Conservation (phyloP, 2,888 invertebrate genomes). For the Rhynchonema sp. region DNA sequence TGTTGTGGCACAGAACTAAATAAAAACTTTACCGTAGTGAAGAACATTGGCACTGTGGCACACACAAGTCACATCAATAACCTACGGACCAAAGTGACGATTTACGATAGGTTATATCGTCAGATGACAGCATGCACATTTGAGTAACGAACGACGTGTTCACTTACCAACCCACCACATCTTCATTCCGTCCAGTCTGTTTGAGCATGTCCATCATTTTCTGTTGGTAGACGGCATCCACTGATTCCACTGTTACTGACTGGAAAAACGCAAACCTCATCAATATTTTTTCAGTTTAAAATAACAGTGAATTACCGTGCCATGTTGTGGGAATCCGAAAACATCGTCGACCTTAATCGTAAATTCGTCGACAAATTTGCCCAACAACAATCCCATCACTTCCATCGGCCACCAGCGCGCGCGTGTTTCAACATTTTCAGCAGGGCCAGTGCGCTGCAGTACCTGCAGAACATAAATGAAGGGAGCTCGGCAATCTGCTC, state of each 20-base stretch:
- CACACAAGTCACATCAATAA: too few relatives aligned
- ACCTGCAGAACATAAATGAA: slow-evolving; percentile 45
- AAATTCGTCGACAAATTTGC: slow-evolving; percentile 99
- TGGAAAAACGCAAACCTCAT: slow-evolving; percentile 15
- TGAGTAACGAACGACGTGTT: too few relatives aligned
- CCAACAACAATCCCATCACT: slow-evolving; percentile 79
- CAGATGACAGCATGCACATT: too few relatives aligned
- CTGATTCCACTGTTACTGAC: slow-evolving; percentile 97
- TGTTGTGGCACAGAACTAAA: too few relatives aligned
- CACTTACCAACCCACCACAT: slow-evolving; percentile 96
- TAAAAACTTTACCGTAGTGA: too few relatives aligned
- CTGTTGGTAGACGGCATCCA: slow-evolving; percentile 97
- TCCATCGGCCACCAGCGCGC: slow-evolving; percentile 17
- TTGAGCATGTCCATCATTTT: slow-evolving; percentile 95
- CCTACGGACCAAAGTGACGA: too few relatives aligned
- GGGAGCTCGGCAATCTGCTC: not conserved
- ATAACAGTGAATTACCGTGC: slow-evolving; percentile 39
- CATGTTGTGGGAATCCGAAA: slow-evolving; percentile 99
- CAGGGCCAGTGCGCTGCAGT: slow-evolving; percentile 73
- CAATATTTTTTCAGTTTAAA: too few relatives aligned
- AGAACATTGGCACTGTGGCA: too few relatives aligned
- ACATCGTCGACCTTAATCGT: slow-evolving; percentile 97
- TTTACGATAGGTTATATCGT: too few relatives aligned
- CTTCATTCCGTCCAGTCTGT: slow-evolving; percentile 94
- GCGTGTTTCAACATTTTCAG: slow-evolving; percentile 98